phyloP scores from a whole-genome alignment of 1,140 invertebrate genomes.

The Wasmannia auropunctata region DNA sequence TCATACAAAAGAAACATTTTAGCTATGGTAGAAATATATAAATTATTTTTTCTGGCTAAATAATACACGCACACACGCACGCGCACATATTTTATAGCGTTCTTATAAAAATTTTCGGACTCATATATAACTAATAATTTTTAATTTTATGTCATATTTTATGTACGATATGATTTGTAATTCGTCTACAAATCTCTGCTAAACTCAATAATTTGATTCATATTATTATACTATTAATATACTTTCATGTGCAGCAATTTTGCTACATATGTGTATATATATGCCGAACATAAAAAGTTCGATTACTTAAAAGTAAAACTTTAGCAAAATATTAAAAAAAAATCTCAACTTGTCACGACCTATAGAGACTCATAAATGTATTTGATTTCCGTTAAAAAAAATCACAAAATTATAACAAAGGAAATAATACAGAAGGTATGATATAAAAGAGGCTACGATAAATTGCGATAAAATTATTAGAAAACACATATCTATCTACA shows the following conservation, averaged over 20 bases:
- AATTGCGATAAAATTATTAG: neutral
- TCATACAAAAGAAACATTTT: constrained; percentile 17
- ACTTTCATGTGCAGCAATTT: neutral
- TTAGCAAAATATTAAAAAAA: neutral
- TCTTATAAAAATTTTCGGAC: constrained; percentile 5
- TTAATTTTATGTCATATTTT: constrained; percentile 2
- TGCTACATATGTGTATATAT: no score
- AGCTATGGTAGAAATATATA: constrained; percentile 6
- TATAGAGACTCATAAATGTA: neutral
- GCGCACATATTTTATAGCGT: neutral
- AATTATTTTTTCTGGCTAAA: neutral
- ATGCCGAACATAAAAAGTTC: neutral
- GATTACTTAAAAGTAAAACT: neutral
- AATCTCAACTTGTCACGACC: neutral
- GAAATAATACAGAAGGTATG: neutral
- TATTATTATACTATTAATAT: neutral
- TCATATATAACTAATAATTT: neutral
- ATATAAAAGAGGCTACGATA: neutral
- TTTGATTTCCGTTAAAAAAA: neutral
- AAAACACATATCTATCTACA: constrained; percentile 22
- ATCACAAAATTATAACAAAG: neutral
- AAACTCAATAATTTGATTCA: neutral
- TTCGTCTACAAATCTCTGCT: neutral
- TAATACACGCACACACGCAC: neutral
- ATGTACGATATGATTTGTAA: neutral